A percentile compares a stretch with the other conserved stretches of the same genome.
Conservation (phyloP, 2,888 invertebrate species). For the Lucinisca nassula region DNA sequence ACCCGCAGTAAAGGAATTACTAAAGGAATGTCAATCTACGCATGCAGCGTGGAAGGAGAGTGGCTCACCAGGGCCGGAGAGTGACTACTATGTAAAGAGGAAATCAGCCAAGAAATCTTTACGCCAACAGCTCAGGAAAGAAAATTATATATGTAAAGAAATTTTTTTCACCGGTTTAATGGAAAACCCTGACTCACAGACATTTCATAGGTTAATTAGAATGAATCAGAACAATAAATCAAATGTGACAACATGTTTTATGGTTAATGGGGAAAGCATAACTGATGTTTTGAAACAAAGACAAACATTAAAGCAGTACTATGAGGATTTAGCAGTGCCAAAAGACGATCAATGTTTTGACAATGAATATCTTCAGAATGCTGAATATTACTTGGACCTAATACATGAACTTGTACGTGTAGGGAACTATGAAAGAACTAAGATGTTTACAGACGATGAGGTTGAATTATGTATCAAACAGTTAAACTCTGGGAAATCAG, state of each 20-base stretch:
- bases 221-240: background rate
- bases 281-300: background rate
- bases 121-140: background rate
- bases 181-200: slow-evolving; percentile 8
- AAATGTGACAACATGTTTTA: background rate
- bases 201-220: slow-evolving; percentile 10
- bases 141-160: background rate
- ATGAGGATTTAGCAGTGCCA: slow-evolving; percentile 22
- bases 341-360: background rate
- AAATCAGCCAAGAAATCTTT: background rate
- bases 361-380: background rate
- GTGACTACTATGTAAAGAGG: background rate
- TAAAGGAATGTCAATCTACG: background rate
- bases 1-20: background rate
- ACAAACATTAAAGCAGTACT: background rate
- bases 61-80: background rate
- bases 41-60: background rate
- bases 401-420: background rate
- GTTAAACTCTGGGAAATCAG: slow-evolving; percentile 20
- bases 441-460: background rate
- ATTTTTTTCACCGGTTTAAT: slow-evolving; percentile 2
- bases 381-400: background rate
- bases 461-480: background rate
- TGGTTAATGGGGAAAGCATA: background rate
- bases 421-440: background rate